phyloP scores from a whole-genome alignment of 2,888 invertebrate species.

The Dusona sp. region DNA sequence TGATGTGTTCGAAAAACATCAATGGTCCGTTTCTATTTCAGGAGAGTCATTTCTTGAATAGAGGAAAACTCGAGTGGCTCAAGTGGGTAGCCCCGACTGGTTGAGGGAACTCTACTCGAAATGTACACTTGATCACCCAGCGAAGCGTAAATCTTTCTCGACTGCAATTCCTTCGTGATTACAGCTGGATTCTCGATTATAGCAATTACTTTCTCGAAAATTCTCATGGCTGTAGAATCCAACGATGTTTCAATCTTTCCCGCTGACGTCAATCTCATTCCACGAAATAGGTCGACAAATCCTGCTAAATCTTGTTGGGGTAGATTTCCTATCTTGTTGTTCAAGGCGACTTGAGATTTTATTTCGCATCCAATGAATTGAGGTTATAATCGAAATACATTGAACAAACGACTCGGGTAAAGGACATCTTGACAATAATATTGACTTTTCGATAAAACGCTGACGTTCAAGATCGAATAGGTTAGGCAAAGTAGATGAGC shows the following conservation, averaged over 20 bases:
- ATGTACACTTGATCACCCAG: constrained; percentile 63
- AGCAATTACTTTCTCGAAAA: constrained; percentile 71
- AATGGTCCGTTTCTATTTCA: constrained; percentile 26
- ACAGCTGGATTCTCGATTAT: constrained; percentile 71
- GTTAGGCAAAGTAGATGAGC: constrained; percentile 9
- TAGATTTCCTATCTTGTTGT: not conserved
- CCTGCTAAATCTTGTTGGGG: not conserved
- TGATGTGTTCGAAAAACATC: constrained; percentile 10
- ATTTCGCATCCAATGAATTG: not conserved
- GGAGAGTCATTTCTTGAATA: constrained; percentile 27
- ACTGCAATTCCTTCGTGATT: constrained; percentile 73
- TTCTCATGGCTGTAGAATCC: not conserved
- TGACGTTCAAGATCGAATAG: constrained; percentile 13
- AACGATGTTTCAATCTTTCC: not conserved
- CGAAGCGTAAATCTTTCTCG: constrained; percentile 72
- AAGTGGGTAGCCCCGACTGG: constrained; percentile 22
- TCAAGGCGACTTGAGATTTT: not conserved
- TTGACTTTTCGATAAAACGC: constrained; percentile 17
- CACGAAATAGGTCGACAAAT: not conserved
- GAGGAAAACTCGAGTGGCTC: constrained; percentile 32
- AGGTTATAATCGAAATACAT: constrained; percentile 12
- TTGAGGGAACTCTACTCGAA: constrained; percentile 39
- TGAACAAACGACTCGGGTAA: not conserved
- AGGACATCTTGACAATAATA: constrained; percentile 8
- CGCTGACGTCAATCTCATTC: constrained; percentile 5